These are phyloP conservation scores for Teleiodes luculella DNA, from an alignment of 2,888 invertebrate genomes.

Conservation along the genomic window DNA sequence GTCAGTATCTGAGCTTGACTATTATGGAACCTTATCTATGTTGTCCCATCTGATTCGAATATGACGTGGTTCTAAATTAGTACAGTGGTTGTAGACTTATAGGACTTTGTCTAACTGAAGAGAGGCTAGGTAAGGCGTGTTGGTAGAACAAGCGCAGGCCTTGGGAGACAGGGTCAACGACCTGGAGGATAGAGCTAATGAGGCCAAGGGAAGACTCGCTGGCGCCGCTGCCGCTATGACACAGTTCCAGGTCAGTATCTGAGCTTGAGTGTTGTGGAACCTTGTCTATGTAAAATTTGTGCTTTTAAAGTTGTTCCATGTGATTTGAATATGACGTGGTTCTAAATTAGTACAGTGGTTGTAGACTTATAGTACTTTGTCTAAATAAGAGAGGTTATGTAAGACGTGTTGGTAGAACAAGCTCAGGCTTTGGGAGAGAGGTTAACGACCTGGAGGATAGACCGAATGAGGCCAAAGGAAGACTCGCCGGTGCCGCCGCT, in stretches of 20 bases:
- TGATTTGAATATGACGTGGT: not conserved
- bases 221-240: not conserved
- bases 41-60: too few species aligned
- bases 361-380: too few species aligned
- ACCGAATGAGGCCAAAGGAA: conserved; percentile 87
- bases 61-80: not conserved
- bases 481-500: conserved; percentile 90
- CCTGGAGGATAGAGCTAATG: conserved; percentile 86
- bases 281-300: not conserved
- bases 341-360: not conserved
- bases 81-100: too few species aligned
- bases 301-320: too few species aligned
- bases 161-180: conserved; percentile 87
- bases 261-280: not conserved
- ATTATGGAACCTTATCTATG: not conserved
- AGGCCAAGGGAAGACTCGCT: conserved; percentile 80
- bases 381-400: too few species aligned
- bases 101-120: too few species aligned
- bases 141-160: conserved; percentile 85
- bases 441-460: conserved; percentile 87
- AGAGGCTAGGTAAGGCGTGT: too few species aligned
- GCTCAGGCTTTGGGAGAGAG: conserved; percentile 86
- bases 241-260: not conserved
- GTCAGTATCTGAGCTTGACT: conserved; percentile 47
- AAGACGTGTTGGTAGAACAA: conserved; percentile 85